phyloP scores from a whole-genome alignment of 2,113 vertebrate genomes.

The Nanorana parkeri region DNA sequence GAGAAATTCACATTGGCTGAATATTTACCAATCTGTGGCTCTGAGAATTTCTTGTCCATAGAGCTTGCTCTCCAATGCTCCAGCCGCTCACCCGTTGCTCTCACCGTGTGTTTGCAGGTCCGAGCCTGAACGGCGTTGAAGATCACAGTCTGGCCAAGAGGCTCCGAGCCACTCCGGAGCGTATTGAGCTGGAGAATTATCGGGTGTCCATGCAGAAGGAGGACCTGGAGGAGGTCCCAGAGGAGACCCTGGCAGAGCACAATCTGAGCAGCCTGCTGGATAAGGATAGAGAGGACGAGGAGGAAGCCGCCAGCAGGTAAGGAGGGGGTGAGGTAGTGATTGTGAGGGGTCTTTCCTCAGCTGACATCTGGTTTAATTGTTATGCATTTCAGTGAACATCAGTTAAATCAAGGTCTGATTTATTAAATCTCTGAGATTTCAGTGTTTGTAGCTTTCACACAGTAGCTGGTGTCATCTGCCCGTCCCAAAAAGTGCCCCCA shows the following conservation, averaged over 20 bases:
- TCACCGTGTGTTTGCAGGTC: conserved; percentile 66
- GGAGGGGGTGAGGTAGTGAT: not conserved
- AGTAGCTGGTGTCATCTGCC: too few species aligned
- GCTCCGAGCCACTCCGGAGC: conserved; percentile 88
- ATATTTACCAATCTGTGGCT: too few species aligned
- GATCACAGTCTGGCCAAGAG: conserved; percentile 90
- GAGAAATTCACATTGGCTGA: too few species aligned
- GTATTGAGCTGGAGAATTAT: conserved; percentile 97
- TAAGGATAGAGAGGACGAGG: conserved; percentile 82
- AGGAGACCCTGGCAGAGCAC: conserved; percentile 94
- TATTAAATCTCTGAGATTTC: too few species aligned
- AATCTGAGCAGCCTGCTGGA: conserved; percentile 95
- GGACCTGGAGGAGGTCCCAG: conserved; percentile 93
- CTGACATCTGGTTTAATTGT: too few species aligned
- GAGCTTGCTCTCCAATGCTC: not conserved
- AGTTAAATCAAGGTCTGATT: too few species aligned
- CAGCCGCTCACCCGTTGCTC: not conserved
- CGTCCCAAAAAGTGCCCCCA: too few species aligned
- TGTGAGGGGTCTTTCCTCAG: not conserved
- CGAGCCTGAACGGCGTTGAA: conserved; percentile 83
- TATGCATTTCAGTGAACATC: too few species aligned
- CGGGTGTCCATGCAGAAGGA: conserved; percentile 86
- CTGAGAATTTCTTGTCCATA: too few species aligned
- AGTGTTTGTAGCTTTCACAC: too few species aligned
- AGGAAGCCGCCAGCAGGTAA: conserved; percentile 90